Conservation (phyloP, 2,888 invertebrate species). For the Macrophya annulata region DNA sequence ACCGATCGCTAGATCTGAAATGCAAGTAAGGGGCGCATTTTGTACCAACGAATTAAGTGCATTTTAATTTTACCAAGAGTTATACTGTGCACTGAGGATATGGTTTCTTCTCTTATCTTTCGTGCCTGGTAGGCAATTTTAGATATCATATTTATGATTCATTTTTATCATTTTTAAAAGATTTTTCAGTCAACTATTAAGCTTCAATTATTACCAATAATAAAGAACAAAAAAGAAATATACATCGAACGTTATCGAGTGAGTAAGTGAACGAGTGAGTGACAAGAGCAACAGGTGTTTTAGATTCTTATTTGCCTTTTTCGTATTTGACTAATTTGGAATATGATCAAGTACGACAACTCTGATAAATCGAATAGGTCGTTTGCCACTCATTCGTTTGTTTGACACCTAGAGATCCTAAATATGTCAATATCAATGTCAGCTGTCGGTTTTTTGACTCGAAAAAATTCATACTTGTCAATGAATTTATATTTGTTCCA, state of each 20-base stretch:
- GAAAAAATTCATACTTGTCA: neutral
- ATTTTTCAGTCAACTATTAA: neutral
- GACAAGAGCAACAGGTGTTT: neutral
- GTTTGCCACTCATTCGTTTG: neutral
- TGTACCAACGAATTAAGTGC: slow-evolving; percentile 29
- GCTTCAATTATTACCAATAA: neutral
- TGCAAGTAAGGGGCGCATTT: slow-evolving; percentile 62
- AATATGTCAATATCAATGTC: neutral
- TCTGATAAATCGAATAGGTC: neutral
- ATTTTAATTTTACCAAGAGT: slow-evolving; percentile 21
- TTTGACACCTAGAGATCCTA: neutral
- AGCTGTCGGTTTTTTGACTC: neutral
- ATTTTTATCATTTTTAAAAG: neutral
- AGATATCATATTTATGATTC: neutral
- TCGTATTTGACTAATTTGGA: neutral
- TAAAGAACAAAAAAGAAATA: neutral
- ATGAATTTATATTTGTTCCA: slow-evolving; percentile 60
- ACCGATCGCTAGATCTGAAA: slow-evolving; percentile 67
- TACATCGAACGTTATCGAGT: neutral
- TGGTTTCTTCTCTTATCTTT: slow-evolving; percentile 17
- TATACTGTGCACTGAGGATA: neutral
- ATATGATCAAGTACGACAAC: neutral
- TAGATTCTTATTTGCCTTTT: neutral
- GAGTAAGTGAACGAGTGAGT: slow-evolving; percentile 30
- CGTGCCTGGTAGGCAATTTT: slow-evolving; percentile 34